Base-by-base conservation (phyloP, 2,797 vertebrate genomes). In the Natrix natrix region DNA sequence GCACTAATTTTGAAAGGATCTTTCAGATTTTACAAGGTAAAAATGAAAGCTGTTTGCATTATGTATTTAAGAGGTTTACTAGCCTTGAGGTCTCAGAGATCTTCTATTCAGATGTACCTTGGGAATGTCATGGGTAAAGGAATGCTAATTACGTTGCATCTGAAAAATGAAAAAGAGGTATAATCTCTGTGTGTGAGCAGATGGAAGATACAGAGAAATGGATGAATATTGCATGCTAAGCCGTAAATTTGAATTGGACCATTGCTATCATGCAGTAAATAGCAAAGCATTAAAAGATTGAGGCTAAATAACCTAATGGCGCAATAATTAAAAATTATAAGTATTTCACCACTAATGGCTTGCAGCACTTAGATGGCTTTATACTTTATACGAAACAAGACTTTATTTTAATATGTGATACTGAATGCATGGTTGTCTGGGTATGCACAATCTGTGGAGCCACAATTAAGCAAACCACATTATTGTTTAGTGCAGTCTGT, bases 41-140 rank as follows among this genome's bases (percentile, higher is more conserved):
- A 86, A 93, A 89, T 60, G 83, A 89, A 93, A 86, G 5, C 43
- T 87, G 16, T 91, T 90, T 92, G 60, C 69, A 90, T 87, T 69
- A 87, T 90, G n/a, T 3, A 90, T 87, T 92, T 87, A 66, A 90
- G 43, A 48, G 60, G 16, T 69, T 92, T 74, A 28, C 8, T 48
- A 63, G 93, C 54, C 32, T 14, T 56, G 66, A 63, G 13, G 28
- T 28, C 28, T 20, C 37, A 78, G 57, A 91, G 69, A 89, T 78
- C 52, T 57, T 32, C 24, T 86, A n/a, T 89, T 86, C 74, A 69
- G 43, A 87, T 55, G 16, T 87, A n/a, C 78, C 63, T 7, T 59
- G 61, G 88, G 61, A 92, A n/a, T 28, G 69, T 22, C 20, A 43
- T 91, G 55, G 20, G 59, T 59, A 55, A 60, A 74, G 63, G n/a